Conservation (phyloP, 2,888 invertebrate species). For the Polydrusus pterygomalis region DNA sequence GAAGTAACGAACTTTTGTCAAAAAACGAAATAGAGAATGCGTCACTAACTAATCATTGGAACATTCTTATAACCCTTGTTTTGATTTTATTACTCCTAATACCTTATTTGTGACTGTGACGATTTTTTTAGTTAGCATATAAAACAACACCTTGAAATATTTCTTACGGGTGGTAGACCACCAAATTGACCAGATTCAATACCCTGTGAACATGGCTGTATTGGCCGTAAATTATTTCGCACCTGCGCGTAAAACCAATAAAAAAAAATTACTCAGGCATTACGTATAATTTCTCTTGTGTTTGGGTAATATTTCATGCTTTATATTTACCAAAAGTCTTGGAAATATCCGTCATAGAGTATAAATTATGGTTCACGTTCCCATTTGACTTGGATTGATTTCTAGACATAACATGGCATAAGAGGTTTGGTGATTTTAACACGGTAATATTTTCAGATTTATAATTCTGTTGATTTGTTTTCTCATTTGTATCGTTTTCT, state of each 20-base stretch:
- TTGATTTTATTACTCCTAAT: no score
- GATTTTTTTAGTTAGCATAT: no score
- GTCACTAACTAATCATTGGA: no score
- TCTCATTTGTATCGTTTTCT: background rate
- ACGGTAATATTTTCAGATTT: background rate
- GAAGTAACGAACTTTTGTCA: no score
- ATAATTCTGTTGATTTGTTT: background rate
- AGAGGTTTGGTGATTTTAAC: background rate
- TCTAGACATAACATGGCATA: slow-evolving; percentile 20
- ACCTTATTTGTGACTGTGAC: no score
- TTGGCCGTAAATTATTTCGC: slow-evolving; percentile 11
- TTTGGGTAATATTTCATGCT: background rate
- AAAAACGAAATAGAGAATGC: no score
- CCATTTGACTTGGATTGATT: slow-evolving; percentile 7
- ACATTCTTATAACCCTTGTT: no score
- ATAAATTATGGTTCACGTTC: background rate
- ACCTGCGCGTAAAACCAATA: background rate
- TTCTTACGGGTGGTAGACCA: slow-evolving; percentile 9
- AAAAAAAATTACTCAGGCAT: background rate
- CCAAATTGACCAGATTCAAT: slow-evolving; percentile 7
- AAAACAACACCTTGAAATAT: background rate
- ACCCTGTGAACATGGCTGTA: slow-evolving; percentile 2
- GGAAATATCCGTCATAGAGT: background rate
- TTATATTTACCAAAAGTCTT: slow-evolving; percentile 12
- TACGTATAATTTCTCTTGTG: background rate